Percentiles rank a stretch among this genome's conserved stretches.
These are phyloP conservation scores for Eupeodes latifasciatus DNA, from an alignment of 2,888 invertebrate genomes.

Conservation along the genomic window DNA sequence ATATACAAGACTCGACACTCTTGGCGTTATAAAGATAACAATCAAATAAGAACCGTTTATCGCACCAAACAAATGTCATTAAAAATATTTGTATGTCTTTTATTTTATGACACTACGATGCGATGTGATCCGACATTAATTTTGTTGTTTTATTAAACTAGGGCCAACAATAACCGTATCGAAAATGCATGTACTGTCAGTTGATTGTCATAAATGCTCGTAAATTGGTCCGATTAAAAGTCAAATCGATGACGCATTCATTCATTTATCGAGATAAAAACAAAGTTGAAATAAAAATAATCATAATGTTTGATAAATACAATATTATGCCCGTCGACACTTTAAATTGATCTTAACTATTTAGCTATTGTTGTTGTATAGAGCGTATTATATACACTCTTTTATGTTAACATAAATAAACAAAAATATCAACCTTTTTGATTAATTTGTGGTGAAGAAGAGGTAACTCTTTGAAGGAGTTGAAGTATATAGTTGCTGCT, in stretches of 20 bases:
- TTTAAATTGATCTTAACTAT: slow-evolving; percentile 59
- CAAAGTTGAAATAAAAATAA: slow-evolving; percentile 3
- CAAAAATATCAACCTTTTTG: slow-evolving; percentile 7
- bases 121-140: slow-evolving; percentile 24
- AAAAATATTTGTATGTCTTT: neutral
- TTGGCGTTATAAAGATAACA: slow-evolving; percentile 48
- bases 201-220: slow-evolving; percentile 13
- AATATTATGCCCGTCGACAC: slow-evolving; percentile 6
- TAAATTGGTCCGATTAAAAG: slow-evolving; percentile 50
- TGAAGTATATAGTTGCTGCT: neutral
- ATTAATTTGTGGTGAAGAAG: neutral
- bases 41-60: slow-evolving; percentile 41
- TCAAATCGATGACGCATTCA: neutral
- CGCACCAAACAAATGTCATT: neutral
- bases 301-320: slow-evolving; percentile 28
- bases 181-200: neutral
- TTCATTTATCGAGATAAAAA: neutral
- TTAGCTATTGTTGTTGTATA: slow-evolving; percentile 22
- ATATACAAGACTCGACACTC: slow-evolving; percentile 12
- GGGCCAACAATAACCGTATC: neutral
- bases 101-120: slow-evolving; percentile 8
- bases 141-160: slow-evolving; percentile 33
- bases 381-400: neutral
- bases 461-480: neutral
- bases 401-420: slow-evolving; percentile 37